Conservation (phyloP, 2,888 invertebrate genomes). For the Eutolmus rufibarbis region DNA sequence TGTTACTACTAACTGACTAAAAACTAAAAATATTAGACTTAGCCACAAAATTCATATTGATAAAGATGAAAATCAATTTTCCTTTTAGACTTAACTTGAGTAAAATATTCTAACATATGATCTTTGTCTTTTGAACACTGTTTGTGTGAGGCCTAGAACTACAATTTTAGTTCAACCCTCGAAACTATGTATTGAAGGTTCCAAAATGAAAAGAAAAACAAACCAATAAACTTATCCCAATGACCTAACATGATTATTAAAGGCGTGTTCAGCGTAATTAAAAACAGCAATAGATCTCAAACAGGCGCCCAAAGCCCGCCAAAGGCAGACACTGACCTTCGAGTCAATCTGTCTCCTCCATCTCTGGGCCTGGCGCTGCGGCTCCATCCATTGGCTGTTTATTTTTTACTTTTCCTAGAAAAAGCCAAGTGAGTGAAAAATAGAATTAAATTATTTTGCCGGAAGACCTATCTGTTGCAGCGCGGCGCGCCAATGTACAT, state of each 20-base stretch:
- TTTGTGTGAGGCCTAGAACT: too few relatives aligned
- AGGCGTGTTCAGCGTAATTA: background rate
- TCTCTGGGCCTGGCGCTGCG: background rate
- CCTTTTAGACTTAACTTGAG: too few relatives aligned
- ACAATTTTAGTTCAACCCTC: background rate
- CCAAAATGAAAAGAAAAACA: background rate
- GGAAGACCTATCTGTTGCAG: background rate
- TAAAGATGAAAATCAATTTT: too few relatives aligned
- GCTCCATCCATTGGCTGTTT: background rate
- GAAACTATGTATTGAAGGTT: background rate
- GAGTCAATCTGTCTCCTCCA: background rate
- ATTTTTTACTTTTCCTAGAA: background rate
- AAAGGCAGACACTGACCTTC: background rate
- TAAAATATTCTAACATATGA: too few relatives aligned
- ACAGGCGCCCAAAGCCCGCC: background rate
- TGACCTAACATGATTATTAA: background rate
- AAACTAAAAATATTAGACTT: too few relatives aligned
- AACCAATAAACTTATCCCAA: background rate
- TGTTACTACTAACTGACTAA: too few relatives aligned
- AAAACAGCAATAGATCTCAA: background rate
- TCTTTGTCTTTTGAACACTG: too few relatives aligned
- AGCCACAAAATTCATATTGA: too few relatives aligned
- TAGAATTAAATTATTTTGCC: background rate
- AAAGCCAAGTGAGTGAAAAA: background rate
- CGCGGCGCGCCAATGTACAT: background rate